Conservation (phyloP, 2,113 vertebrate genomes). For the Spermophilus dauricus region DNA sequence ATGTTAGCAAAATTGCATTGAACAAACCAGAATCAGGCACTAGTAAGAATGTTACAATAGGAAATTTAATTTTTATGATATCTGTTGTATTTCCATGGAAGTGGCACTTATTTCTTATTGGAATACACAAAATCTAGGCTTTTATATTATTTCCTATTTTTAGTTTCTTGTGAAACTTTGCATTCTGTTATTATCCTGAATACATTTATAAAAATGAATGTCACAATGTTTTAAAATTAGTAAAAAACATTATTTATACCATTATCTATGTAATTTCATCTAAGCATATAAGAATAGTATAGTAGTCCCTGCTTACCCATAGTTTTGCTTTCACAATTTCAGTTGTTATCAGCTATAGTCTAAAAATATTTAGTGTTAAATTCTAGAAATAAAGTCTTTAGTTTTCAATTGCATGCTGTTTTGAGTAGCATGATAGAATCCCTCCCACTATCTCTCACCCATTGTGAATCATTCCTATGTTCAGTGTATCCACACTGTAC, state of each 20-base stretch:
- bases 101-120: neutral
- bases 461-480: too few species aligned
- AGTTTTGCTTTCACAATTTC: neutral
- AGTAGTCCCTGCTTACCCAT: neutral
- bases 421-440: neutral
- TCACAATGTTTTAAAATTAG: conserved; percentile 44
- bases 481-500: too few species aligned
- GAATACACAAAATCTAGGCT: neutral
- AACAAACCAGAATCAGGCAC: neutral
- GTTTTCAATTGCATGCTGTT: neutral
- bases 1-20: neutral
- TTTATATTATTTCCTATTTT: neutral
- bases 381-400: neutral
- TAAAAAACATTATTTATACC: conserved; percentile 21
- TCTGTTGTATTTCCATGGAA: conserved; percentile 1
- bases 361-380: neutral
- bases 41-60: neutral
- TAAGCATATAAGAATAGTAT: neutral
- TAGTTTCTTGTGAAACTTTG: too few species aligned
- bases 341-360: neutral
- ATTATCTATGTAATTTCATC: conserved; percentile 1
- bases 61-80: conserved; percentile 32
- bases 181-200: too few species aligned
- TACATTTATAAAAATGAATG: neutral
- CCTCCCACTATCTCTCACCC: too few species aligned